Evolutionary conservation across 2,797 vertebrate species (phyloP).

Genomic region (Coranthus polyacanthus): DNA sequence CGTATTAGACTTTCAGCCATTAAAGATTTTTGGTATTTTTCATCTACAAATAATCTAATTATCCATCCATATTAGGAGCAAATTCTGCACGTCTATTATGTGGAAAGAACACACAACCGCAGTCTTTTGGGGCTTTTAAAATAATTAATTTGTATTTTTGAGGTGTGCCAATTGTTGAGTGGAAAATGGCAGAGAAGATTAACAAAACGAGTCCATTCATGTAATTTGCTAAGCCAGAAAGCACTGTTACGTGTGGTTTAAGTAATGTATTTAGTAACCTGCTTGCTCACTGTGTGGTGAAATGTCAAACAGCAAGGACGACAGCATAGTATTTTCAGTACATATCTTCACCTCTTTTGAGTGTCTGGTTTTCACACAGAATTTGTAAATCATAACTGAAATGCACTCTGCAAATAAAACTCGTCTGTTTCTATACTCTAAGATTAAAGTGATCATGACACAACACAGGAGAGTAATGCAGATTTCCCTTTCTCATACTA

Average conservation of each 20-base stretch:
- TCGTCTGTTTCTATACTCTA: no score
- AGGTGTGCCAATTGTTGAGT: slow-evolving; percentile 45
- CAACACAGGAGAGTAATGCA: neutral
- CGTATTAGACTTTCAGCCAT: no score
- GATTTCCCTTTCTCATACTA: neutral
- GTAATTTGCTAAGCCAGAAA: slow-evolving; percentile 40
- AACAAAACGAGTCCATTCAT: slow-evolving; percentile 44
- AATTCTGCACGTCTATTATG: slow-evolving; percentile 4
- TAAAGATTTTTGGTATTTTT: slow-evolving; percentile 21
- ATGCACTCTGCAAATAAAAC: no score
- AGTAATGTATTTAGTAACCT: slow-evolving; percentile 25
- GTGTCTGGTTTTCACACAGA: no score
- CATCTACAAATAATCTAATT: slow-evolving; percentile 30
- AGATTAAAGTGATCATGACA: slow-evolving; percentile 8
- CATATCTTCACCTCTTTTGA: no score
- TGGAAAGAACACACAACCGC: neutral
- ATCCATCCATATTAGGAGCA: neutral
- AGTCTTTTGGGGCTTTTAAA: slow-evolving; percentile 49
- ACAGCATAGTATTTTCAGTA: no score
- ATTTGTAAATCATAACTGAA: no score
- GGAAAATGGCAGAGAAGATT: slow-evolving; percentile 57
- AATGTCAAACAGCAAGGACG: slow-evolving; percentile 2
- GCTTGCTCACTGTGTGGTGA: neutral
- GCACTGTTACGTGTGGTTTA: slow-evolving; percentile 23
- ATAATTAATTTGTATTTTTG: slow-evolving; percentile 61